Percentiles rank a stretch among this genome's conserved stretches.
Evolutionary conservation across 2,797 vertebrate species (phyloP).

Genomic region (Mus spretus): DNA sequence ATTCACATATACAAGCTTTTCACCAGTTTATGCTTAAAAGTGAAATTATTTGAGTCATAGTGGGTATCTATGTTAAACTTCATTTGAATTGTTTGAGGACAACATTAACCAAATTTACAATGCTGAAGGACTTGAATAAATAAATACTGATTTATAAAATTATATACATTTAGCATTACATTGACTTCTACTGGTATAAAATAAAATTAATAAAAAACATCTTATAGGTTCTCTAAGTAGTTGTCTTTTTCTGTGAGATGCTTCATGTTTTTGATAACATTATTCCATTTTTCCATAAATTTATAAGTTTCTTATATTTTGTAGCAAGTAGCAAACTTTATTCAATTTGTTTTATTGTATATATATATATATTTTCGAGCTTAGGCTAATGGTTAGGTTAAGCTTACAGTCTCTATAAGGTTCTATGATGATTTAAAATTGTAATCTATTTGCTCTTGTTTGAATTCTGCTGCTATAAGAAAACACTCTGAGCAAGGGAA

Average conservation of each 20-base stretch:
- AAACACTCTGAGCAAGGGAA: background rate
- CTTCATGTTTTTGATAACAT: background rate
- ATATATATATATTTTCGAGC: background rate
- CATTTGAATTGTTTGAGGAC: background rate
- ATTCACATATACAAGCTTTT: background rate
- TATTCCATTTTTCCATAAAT: background rate
- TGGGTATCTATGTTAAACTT: background rate
- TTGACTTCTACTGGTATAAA: background rate
- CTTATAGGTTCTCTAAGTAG: background rate
- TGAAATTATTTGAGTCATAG: background rate
- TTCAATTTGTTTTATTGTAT: background rate
- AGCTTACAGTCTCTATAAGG: background rate
- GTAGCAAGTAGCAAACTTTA: background rate
- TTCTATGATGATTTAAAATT: background rate
- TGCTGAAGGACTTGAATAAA: background rate
- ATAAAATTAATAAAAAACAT: background rate
- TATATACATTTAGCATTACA: background rate
- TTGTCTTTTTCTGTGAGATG: background rate
- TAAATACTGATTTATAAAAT: background rate
- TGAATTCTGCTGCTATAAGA: background rate
- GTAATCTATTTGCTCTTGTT: background rate
- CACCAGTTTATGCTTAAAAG: background rate
- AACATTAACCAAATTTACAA: background rate
- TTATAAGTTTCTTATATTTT: slow-evolving; percentile 10
- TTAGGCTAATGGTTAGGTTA: background rate